Base-by-base conservation (phyloP, 2,888 invertebrate species). In the Drosophila barbarae region DNA sequence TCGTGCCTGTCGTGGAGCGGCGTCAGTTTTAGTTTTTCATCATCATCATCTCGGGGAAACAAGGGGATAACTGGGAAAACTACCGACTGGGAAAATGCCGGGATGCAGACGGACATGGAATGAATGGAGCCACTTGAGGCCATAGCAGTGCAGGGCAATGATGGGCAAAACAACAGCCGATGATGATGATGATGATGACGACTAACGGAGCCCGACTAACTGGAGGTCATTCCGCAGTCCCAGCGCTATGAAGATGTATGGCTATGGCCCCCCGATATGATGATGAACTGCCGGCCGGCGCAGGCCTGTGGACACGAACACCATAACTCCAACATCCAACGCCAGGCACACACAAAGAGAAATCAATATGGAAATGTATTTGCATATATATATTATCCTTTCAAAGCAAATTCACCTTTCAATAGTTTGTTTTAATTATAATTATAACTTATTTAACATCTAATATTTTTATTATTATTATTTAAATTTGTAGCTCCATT, bases 121-220 rank as follows among this genome's bases (percentile, higher is more conserved):
- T 70, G 76, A 81, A 80, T 77, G 76, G 63, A 72, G 76, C 76
- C 84, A 79, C 79, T 79, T 78, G 84, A 82, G 84, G 76, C 84
- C 74, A 84, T 74, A 69, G 64, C 79, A 78, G 66, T 78, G 79
- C 84, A 70, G 56, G 72, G 80, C 51, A 66, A 60, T 53, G 65
- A 58, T 73, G 66, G 76, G 60, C 56, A 54, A 70, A 44, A 64
- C 44, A 66, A 52, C 44, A 57, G 47, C 65, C 39, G 42, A 61
- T 60, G 50, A 39, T 42, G 47, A 58, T 36, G 69, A 53, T 30
- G 67, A 21, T 5, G 36, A 35, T 10, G 30, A 9, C 49, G 67
- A 34, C 60, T 59, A 67, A 66, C 54, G 65, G 64, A 39, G 64
- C 32, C 63, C 55, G 52, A 69, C 72, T 77, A 81, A 81, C 79